Conservation (phyloP, 2,113 vertebrate species). For the Cichladusa arquata region DNA sequence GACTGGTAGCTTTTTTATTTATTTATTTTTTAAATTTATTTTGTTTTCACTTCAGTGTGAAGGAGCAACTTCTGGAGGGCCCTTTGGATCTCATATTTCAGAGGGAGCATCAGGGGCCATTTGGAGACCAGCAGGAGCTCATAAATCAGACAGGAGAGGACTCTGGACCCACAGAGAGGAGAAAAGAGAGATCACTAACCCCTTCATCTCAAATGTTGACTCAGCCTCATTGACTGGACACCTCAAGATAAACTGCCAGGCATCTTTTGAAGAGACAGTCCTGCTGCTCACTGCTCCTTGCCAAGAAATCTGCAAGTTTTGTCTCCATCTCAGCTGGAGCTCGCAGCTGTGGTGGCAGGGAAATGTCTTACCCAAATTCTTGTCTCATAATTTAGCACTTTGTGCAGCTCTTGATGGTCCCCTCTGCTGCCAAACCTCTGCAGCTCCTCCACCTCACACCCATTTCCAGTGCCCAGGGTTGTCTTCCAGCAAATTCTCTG, state of each 20-base stretch:
- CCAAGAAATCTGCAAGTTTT: background rate
- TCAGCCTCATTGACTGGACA: background rate
- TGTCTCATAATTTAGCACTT: background rate
- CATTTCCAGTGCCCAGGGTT: rapidly evolving
- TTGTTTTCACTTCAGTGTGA: background rate
- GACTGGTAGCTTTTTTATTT: background rate
- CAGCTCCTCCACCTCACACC: background rate
- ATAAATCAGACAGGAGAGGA: background rate
- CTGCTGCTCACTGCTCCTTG: background rate
- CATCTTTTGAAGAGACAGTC: background rate
- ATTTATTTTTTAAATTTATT: background rate
- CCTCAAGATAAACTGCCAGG: slow-evolving; percentile 29
- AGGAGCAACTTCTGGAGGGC: background rate
- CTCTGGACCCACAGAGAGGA: background rate
- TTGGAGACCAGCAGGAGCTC: slow-evolving; percentile 33
- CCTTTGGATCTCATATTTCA: slow-evolving; percentile 23
- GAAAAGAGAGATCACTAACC: background rate
- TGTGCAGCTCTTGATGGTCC: rapidly evolving
- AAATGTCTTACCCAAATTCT: background rate
- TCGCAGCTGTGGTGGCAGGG: background rate
- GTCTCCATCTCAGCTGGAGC: background rate
- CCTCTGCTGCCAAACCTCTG: rapidly evolving
- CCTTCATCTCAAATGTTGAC: slow-evolving; percentile 41
- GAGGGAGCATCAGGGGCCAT: background rate
- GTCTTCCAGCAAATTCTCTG: background rate